Evolutionary conservation across 2,113 vertebrate genomes (phyloP).

Genomic region (Podarcis raffonei): DNA sequence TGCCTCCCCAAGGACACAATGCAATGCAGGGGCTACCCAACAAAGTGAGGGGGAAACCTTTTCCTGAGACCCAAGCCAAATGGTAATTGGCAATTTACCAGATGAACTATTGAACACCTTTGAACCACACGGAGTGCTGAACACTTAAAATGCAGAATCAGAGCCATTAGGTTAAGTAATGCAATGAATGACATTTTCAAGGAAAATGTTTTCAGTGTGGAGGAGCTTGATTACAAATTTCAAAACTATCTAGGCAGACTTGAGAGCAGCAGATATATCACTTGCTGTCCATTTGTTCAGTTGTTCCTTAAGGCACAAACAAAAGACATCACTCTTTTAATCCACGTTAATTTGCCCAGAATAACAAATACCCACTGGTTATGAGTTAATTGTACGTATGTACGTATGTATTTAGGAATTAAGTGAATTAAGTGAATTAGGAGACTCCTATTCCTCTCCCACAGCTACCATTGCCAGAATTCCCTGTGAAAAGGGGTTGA

Average conservation of each 20-base stretch:
- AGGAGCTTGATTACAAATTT: background rate
- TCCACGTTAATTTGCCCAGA: background rate
- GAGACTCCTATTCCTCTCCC: too few relatives aligned
- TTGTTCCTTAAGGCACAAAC: background rate
- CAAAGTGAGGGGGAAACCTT: too few relatives aligned
- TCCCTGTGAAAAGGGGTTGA: too few relatives aligned
- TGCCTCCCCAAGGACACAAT: too few relatives aligned
- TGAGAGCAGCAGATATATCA: background rate
- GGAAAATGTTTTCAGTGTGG: background rate
- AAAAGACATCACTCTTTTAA: background rate
- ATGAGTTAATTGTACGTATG: background rate
- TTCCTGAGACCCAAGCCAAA: background rate
- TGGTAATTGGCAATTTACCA: background rate
- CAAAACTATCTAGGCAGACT: background rate
- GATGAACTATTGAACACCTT: background rate
- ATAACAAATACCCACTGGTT: background rate
- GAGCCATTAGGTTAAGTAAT: background rate
- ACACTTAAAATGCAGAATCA: background rate
- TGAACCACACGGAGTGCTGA: background rate
- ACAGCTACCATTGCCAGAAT: too few relatives aligned
- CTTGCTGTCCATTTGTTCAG: background rate
- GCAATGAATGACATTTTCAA: background rate
- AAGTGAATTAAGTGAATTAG: too few relatives aligned
- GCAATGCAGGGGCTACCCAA: background rate
- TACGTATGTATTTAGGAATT: too few relatives aligned